A percentile compares a stretch with the other conserved stretches of the same genome.
Evolutionary conservation across 2,113 vertebrate species (phyloP).

Genomic region (Hippotragus niger): DNA sequence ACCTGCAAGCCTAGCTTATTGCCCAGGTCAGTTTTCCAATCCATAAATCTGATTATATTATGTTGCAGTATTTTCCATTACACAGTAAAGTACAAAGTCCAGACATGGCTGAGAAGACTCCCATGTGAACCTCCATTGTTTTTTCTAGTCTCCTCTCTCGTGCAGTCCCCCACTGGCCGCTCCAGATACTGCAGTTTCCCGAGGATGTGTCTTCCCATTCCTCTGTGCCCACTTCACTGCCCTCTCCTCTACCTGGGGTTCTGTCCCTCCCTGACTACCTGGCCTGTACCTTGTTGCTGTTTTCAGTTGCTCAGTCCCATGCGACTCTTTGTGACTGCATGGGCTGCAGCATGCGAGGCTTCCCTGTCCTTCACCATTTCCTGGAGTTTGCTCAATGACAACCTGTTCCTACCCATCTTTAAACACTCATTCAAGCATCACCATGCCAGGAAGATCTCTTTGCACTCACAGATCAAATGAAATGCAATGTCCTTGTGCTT

Average conservation of each 20-base stretch:
- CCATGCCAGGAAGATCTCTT: background rate
- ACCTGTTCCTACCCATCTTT: background rate
- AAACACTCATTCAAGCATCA: background rate
- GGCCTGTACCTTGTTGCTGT: background rate
- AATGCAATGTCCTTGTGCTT: background rate
- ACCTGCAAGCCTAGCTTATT: rapidly evolving
- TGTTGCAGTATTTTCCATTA: background rate
- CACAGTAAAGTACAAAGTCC: background rate
- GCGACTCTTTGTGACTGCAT: background rate
- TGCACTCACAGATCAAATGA: background rate
- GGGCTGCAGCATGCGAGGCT: background rate
- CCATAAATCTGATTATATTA: background rate
- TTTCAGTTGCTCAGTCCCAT: background rate
- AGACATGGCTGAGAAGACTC: background rate
- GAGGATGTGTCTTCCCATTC: background rate
- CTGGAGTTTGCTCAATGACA: background rate
- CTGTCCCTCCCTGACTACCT: background rate
- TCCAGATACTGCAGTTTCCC: background rate
- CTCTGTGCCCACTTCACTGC: background rate
- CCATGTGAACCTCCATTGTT: background rate
- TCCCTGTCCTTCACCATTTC: background rate
- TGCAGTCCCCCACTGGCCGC: background rate
- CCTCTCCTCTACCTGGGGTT: background rate
- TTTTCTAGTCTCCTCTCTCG: background rate
- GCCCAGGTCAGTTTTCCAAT: background rate